Base-by-base conservation (phyloP, 2,797 vertebrate genomes). In the Hippoglossus hippoglossus region DNA sequence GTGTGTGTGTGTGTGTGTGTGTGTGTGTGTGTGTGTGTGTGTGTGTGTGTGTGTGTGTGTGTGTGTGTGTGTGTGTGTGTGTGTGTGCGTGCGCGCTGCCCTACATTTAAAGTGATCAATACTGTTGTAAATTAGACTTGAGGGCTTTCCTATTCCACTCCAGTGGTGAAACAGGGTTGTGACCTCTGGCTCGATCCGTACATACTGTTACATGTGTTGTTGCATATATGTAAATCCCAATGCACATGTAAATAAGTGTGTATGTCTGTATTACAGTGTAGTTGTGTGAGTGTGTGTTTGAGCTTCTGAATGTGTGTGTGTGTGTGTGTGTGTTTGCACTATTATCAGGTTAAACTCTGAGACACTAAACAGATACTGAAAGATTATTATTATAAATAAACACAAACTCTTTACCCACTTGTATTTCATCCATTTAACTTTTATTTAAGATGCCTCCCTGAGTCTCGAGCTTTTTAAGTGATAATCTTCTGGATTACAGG, bases 81-180 rank as follows among this genome's bases (percentile, higher is more conserved):
- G 22, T 56, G 26, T 44, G 28, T 53, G 57, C 41, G 31, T 54
- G 34, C 41, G 63, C 16, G 61, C 18, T 80, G 87, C 47, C 85
- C 71, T 63, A 77, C 72, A 87, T 81, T 50, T 77, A 50, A 34
- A 70, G 6, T 13, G 71, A 91, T 92, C 87, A 75, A 91, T 89
- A 66, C 1, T 39, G 52, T 53, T 78, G 73, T 77, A 73, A 71
- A 77, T 75, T 67, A 75, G 61, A 70, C 57, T 75, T 53, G 53
- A 68, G 70, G 80, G 50, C 76, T 59, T 73, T 60, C 60, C 64
- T 57, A 54, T 41, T 64, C 25, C 69, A 64, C 31, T 44, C 11
- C 60, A 68, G 10, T 9, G 47, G 26, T 65, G 34, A 63, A 57
- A 26, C 21, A 4, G 49, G 51, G 44, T 6, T 21, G 4, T 55